A percentile compares a stretch with the other conserved stretches of the same genome.
phyloP scores from a whole-genome alignment of 2,113 vertebrate species.

The Periophthalmodon schlosseri region DNA sequence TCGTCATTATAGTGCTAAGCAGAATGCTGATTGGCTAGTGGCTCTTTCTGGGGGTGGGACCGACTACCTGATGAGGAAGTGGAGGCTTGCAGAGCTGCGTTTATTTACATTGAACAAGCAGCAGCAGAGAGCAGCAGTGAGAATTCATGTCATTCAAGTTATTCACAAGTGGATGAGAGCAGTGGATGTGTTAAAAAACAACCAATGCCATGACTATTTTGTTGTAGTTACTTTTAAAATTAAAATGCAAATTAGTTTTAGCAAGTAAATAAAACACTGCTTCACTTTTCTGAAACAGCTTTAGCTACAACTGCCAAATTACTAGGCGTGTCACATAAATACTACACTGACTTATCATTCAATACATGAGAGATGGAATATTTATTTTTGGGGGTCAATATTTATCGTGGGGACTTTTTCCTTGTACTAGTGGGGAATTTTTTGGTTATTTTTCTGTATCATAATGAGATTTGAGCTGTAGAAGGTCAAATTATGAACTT shows the following conservation, averaged over 20 bases:
- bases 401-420: no score
- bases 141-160: background rate
- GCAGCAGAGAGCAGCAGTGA: conserved; percentile 14
- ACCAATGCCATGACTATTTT: background rate
- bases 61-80: conserved; percentile 36
- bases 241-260: background rate
- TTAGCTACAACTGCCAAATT: no score
- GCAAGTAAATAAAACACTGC: background rate
- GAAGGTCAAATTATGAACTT: no score
- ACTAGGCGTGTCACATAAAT: no score
- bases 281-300: background rate
- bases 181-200: background rate
- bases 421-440: no score
- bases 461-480: no score
- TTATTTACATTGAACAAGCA: conserved; percentile 64
- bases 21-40: conserved; percentile 53
- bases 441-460: no score
- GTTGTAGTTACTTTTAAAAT: background rate
- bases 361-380: no score
- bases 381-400: no score
- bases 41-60: conserved; percentile 46
- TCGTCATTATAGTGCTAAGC: conserved; percentile 55
- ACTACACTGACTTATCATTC: no score
- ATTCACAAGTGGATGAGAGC: background rate
- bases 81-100: conserved; percentile 42